These are phyloP conservation scores for Eupithecia abbreviata DNA, from an alignment of 2,888 invertebrate species.

Conservation along the genomic window DNA sequence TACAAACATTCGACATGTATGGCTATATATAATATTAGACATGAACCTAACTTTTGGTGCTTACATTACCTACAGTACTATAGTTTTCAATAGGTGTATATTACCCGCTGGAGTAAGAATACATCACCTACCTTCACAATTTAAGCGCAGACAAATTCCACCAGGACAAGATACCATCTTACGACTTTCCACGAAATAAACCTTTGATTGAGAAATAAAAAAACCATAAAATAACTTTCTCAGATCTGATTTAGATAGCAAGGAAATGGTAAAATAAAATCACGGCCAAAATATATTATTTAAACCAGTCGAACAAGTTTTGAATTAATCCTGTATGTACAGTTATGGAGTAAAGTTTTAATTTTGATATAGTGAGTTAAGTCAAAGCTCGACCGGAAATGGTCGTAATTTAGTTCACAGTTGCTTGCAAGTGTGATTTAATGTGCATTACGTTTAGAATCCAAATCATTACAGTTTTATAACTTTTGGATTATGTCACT, in stretches of 20 bases:
- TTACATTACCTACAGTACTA: no score
- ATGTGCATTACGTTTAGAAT: conserved; percentile 7
- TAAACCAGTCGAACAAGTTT: conserved; percentile 29
- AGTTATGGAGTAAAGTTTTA: conserved; percentile 31
- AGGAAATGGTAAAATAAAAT: conserved; percentile 40
- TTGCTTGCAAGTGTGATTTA: conserved; percentile 10
- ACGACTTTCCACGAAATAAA: conserved; percentile 2
- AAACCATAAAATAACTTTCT: conserved; percentile 22
- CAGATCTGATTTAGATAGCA: conserved; percentile 32
- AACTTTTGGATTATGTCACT: neutral
- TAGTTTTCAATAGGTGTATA: no score
- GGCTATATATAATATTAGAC: no score
- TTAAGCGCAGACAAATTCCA: neutral
- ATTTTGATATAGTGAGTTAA: conserved; percentile 22
- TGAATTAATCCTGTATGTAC: conserved; percentile 18
- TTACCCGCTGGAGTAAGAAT: no score
- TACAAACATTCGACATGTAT: no score
- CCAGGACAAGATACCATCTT: conserved; percentile 2
- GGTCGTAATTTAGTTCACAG: conserved; percentile 3
- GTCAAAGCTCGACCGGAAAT: conserved; percentile 38
- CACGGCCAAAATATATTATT: conserved; percentile 37
- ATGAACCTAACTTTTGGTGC: no score
- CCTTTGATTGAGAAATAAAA: conserved; percentile 31
- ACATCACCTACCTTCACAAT: neutral
- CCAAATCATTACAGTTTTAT: neutral